phyloP scores from a whole-genome alignment of 1,140 invertebrate species.

The Drosophila micromelanica region DNA sequence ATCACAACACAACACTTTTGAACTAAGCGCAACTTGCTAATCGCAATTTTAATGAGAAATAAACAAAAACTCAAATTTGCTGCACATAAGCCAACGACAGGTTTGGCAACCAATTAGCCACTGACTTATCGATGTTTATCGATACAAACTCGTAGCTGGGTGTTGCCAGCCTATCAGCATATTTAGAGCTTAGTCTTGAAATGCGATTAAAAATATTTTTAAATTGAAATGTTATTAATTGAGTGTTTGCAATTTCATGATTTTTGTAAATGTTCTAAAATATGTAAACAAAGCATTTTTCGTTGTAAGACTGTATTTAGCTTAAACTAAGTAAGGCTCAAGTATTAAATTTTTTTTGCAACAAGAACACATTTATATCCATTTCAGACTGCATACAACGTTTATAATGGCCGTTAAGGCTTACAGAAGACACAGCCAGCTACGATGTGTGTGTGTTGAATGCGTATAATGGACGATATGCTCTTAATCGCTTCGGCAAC shows the following conservation, averaged over 20 bases:
- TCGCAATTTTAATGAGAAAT: neutral
- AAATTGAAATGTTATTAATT: constrained; percentile 10
- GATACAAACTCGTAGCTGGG: neutral
- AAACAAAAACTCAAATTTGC: too few species aligned
- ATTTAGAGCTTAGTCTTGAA: neutral
- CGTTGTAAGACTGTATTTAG: neutral
- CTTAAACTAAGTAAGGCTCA: neutral
- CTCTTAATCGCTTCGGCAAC: constrained; percentile 72
- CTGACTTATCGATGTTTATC: constrained; percentile 6
- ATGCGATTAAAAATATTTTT: neutral
- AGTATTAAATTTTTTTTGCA: constrained; percentile 6
- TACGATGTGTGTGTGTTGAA: constrained; percentile 27
- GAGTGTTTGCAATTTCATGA: neutral
- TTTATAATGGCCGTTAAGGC: constrained; percentile 72
- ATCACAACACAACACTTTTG: neutral
- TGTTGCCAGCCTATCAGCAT: constrained; percentile 2
- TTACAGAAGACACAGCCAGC: constrained; percentile 49
- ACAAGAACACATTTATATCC: constrained; percentile 55
- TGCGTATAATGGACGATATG: constrained; percentile 47
- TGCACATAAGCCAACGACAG: neutral
- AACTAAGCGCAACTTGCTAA: neutral
- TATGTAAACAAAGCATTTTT: neutral
- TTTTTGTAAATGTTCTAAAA: neutral
- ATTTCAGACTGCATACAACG: constrained; percentile 53
- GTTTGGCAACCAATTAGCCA: neutral